These are phyloP conservation scores for Oryzias melastigma DNA, from an alignment of 2,113 vertebrate species.

Conservation along the genomic window DNA sequence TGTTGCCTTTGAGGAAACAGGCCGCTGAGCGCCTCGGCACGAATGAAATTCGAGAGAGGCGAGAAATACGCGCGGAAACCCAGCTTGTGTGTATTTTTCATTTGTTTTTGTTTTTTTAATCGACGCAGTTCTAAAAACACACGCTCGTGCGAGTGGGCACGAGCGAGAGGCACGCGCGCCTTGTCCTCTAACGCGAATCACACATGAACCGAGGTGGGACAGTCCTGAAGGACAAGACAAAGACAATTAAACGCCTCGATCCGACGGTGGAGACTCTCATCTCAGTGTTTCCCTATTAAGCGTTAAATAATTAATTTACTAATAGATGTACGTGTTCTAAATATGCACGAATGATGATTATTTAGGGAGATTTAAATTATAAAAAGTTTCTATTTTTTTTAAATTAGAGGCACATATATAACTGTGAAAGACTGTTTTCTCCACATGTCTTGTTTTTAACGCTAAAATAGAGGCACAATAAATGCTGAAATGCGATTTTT, in stretches of 20 bases:
- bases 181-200: too few species aligned
- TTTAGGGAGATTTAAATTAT: background rate
- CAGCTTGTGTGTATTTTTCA: too few species aligned
- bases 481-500: background rate
- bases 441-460: too few species aligned
- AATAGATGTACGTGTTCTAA: too few species aligned
- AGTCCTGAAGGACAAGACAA: slow-evolving; percentile 49
- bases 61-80: slow-evolving; percentile 8
- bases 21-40: slow-evolving; percentile 48
- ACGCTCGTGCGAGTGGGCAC: too few species aligned
- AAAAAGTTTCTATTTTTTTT: too few species aligned
- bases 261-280: slow-evolving; percentile 16
- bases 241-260: slow-evolving; percentile 27
- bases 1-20: slow-evolving; percentile 68
- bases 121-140: too few species aligned
- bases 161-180: too few species aligned
- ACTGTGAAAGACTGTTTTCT: too few species aligned
- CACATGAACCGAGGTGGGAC: slow-evolving; percentile 21
- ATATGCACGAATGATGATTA: background rate
- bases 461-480: too few species aligned
- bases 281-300: background rate
- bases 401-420: too few species aligned
- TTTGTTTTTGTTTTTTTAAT: too few species aligned
- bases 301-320: background rate
- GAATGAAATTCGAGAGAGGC: background rate